These are phyloP conservation scores for Irena cyanogastra DNA, from an alignment of 2,113 vertebrate species.

Conservation along the genomic window DNA sequence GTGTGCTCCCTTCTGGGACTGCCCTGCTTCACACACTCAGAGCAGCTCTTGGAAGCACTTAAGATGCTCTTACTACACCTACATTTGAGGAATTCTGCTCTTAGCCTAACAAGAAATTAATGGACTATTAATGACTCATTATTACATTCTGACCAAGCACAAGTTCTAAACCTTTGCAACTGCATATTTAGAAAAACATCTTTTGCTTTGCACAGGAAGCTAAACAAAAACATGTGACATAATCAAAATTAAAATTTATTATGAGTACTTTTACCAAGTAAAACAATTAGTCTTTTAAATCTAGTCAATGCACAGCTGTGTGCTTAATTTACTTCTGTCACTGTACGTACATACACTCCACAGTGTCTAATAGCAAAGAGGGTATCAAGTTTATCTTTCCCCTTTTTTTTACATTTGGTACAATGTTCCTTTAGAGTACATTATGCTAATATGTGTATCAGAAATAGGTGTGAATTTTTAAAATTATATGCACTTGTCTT, in stretches of 20 bases:
- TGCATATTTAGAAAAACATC: background rate
- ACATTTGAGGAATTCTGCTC: background rate
- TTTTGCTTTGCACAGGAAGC: background rate
- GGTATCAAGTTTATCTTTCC: background rate
- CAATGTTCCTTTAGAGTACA: background rate
- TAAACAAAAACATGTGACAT: background rate
- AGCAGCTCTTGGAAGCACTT: background rate
- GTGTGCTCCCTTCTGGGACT: background rate
- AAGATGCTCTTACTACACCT: background rate
- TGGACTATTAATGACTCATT: background rate
- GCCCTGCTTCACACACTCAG: background rate
- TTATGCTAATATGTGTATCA: background rate
- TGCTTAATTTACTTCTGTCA: background rate
- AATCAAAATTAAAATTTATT: background rate
- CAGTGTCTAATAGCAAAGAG: background rate
- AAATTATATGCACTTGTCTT: background rate
- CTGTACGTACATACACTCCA: background rate
- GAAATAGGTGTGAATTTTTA: background rate
- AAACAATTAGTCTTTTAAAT: background rate
- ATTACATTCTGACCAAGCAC: background rate
- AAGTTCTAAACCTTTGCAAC: background rate
- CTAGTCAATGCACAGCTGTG: background rate
- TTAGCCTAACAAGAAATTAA: background rate
- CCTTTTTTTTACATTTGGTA: background rate
- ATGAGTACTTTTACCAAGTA: background rate